phyloP scores from a whole-genome alignment of 2,797 vertebrate species.

The Manis pentadactyla region DNA sequence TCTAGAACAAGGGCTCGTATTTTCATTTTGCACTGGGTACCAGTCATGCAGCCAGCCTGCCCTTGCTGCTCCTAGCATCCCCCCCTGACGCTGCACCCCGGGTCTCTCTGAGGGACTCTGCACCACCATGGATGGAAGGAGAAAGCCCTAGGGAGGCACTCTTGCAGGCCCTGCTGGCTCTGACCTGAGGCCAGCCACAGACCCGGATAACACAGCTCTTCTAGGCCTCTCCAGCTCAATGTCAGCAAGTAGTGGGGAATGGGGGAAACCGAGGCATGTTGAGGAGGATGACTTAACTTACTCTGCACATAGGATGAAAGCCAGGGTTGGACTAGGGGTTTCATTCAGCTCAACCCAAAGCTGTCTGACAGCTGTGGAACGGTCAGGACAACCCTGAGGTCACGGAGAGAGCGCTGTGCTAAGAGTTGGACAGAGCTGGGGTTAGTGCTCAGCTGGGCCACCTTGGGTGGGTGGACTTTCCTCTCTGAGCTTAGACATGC shows the following conservation, averaged over 20 bases:
- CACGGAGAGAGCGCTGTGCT: neutral
- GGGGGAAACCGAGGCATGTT: neutral
- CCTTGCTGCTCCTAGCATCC: neutral
- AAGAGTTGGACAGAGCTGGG: neutral
- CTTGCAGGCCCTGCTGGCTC: neutral
- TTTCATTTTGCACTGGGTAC: neutral
- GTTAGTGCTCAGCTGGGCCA: neutral
- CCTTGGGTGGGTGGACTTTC: neutral
- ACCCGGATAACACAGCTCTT: neutral
- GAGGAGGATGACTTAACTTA: neutral
- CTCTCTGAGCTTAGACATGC: neutral
- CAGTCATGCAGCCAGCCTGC: neutral
- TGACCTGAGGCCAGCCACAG: rapidly evolving
- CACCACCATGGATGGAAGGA: rapidly evolving
- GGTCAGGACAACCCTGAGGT: neutral
- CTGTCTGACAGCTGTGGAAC: rapidly evolving
- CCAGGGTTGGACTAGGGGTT: neutral
- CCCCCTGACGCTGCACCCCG: neutral
- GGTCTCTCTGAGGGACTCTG: neutral
- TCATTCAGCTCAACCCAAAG: neutral
- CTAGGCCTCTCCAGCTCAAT: neutral
- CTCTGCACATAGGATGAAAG: neutral
- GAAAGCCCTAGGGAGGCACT: neutral
- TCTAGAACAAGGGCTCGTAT: neutral
- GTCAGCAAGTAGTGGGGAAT: neutral